Conservation (phyloP, 2,797 vertebrate species). For the Rhinogobio ventralis region DNA sequence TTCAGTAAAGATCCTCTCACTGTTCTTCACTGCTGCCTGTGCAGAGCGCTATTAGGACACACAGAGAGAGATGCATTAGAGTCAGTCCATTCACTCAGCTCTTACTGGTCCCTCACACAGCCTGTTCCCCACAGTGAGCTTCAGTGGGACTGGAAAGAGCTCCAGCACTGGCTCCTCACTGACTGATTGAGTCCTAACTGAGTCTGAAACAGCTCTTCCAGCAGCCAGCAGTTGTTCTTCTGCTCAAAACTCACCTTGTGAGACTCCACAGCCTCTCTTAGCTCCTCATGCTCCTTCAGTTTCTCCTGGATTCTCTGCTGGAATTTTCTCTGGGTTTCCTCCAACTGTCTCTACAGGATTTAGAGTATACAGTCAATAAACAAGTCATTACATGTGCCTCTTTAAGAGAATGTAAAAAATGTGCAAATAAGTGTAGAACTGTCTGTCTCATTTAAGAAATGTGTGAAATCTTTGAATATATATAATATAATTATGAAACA, state of each 20-base stretch:
- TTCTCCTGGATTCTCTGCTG: not conserved
- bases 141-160: too few species aligned
- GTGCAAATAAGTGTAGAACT: too few species aligned
- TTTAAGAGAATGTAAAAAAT: too few species aligned
- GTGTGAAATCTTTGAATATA: too few species aligned
- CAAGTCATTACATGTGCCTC: not conserved
- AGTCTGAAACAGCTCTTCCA: not conserved
- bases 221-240: not conserved
- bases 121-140: too few species aligned
- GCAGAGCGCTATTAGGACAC: constrained; percentile 14
- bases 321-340: not conserved
- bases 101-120: too few species aligned
- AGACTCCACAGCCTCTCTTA: not conserved
- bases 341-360: not conserved
- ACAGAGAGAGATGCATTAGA: not conserved
- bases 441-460: too few species aligned
- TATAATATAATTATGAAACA: not conserved
- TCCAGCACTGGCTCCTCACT: not conserved
- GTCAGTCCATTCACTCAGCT: not conserved
- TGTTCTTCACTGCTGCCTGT: constrained; percentile 8
- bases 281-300: not conserved
- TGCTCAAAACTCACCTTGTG: not conserved
- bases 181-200: not conserved
- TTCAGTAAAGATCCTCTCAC: constrained; percentile 11
- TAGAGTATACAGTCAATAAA: not conserved